A percentile compares a stretch with the other conserved stretches of the same genome.
Conservation (phyloP, 2,797 vertebrate species). For the Todus mexicanus region DNA sequence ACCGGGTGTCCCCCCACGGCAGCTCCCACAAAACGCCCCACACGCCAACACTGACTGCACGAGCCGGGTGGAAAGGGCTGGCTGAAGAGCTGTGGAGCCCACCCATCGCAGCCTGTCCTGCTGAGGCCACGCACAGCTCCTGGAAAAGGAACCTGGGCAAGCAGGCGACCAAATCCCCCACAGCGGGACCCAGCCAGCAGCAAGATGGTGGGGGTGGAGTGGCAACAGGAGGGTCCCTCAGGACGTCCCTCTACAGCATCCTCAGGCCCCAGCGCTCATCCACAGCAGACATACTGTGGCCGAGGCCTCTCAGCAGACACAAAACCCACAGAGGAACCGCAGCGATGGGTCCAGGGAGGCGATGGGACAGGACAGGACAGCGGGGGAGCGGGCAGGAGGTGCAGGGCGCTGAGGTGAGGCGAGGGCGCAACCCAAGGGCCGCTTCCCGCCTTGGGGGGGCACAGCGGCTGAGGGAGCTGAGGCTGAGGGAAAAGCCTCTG, state of each 20-base stretch:
- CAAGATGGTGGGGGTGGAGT: accelerated
- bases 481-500: not conserved
- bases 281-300: accelerated
- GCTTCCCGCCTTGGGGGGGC: not conserved
- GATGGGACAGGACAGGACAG: not conserved
- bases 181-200: accelerated
- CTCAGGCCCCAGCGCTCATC: accelerated
- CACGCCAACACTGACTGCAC: accelerated
- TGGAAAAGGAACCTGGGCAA: not conserved
- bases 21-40: not conserved
- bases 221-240: not conserved
- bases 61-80: accelerated
- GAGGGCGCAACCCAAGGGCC: accelerated
- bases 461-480: not conserved
- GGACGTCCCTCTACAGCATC: accelerated
- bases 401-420: not conserved
- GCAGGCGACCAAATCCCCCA: not conserved
- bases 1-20: not conserved
- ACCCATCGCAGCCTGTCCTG: not conserved
- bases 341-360: not conserved
- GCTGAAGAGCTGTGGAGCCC: not conserved
- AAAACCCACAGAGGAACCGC: not conserved
- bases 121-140: not conserved
- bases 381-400: not conserved
- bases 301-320: not conserved